Base-by-base conservation (phyloP, 2,113 vertebrate genomes). In the Oncorhynchus keta region DNA sequence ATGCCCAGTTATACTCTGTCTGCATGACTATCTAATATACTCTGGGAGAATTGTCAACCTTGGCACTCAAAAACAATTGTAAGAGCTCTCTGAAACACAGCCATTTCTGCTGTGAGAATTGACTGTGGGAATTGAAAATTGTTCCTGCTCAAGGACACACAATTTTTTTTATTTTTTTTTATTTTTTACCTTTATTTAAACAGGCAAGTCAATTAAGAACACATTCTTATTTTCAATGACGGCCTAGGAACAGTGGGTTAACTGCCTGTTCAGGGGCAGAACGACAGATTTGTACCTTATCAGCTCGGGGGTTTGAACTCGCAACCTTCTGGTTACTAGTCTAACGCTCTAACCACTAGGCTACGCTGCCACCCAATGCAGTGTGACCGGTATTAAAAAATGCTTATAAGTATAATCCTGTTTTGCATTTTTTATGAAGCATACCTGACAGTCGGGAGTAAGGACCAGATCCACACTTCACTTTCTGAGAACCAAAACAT, bases 351-450 rank as follows among this genome's bases (percentile, higher is more conserved):
- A n/a, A n/a, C n/a, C n/a, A n/a, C n/a, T n/a, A n/a, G n/a, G n/a
- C n/a, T n/a, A n/a, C n/a, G n/a, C n/a, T n/a, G n/a, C n/a, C n/a
- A n/a, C n/a, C n/a, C n/a, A n/a, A 80, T 87, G 79, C 88, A 72
- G 81, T 88, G 88, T 89, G 88, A 89, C 90, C 86, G 73, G 81
- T 83, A 76, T 90, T 88, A 85, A 90, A 84, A 89, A 89, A 85
- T 83, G 84, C 76, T 83, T 86, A 86, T 83, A 91, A 88, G 89
- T 88, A 89, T 84, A 88, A 90, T 90, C 85, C 85, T 88, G 84
- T 88, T 89, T 86, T 87, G 86, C 91, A 91, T 90, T 79, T 83
- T 90, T 89, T 76, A 90, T 90, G 85, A 88, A 86, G 78, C 57
- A 16, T 88, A 89, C 84, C 83, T 89, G 80, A 89, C 77, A 81